Evolutionary conservation across 2,888 invertebrate genomes (phyloP).

Genomic region (Melieria picta): DNA sequence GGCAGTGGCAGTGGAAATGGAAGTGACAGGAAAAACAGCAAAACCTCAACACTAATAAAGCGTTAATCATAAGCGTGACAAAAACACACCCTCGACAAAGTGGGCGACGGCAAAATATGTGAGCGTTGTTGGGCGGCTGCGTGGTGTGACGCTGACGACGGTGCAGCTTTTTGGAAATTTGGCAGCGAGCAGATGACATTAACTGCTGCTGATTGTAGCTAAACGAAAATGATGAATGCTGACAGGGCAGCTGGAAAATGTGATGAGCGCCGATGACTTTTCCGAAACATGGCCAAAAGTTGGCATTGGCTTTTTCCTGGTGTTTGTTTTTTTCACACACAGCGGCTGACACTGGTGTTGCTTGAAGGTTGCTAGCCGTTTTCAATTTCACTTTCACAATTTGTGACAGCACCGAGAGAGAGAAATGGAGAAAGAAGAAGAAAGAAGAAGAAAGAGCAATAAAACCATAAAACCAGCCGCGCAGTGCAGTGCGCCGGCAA

Average conservation of each 20-base stretch:
- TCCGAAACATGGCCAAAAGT: neutral
- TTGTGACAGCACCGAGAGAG: slow-evolving; percentile 2
- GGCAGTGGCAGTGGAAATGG: slow-evolving; percentile 40
- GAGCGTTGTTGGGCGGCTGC: slow-evolving; percentile 16
- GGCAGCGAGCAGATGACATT: slow-evolving; percentile 16
- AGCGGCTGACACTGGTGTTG: neutral
- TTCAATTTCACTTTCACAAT: slow-evolving; percentile 34
- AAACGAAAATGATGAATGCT: slow-evolving; percentile 22
- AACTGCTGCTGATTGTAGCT: slow-evolving; percentile 25
- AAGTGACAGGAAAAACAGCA: slow-evolving; percentile 53
- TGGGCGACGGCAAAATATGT: neutral
- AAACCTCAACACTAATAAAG: slow-evolving; percentile 60
- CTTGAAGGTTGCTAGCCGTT: neutral
- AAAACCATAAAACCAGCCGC: neutral
- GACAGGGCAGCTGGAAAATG: slow-evolving; percentile 23
- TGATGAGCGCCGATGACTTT: neutral
- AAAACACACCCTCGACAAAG: neutral
- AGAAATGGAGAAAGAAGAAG: neutral
- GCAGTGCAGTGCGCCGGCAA: neutral
- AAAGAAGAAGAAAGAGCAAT: neutral
- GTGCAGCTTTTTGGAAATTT: neutral
- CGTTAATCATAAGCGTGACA: slow-evolving; percentile 54
- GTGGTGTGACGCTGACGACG: slow-evolving; percentile 1
- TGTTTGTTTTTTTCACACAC: neutral
- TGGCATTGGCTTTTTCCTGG: neutral